Percentiles rank a stretch among this genome's conserved stretches.
phyloP scores from a whole-genome alignment of 2,888 invertebrate species.

The Ashinkailepas kermadecensis region DNA sequence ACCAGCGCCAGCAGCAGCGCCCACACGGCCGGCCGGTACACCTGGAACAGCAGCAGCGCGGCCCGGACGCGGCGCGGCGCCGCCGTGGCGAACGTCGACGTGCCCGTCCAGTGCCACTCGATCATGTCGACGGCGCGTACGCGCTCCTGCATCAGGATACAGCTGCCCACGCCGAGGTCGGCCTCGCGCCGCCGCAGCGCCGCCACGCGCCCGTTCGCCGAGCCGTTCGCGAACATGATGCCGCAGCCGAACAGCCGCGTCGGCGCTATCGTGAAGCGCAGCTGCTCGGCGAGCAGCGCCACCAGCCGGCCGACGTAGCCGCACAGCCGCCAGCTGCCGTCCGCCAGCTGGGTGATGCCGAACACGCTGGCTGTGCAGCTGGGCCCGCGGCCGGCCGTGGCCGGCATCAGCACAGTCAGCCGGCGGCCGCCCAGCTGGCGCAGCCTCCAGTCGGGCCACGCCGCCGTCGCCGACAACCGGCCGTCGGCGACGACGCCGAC shows the following conservation, averaged over 20 bases:
- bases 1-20: slow-evolving; percentile 6
- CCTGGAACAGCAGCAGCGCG: background rate
- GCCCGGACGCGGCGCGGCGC: background rate
- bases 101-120: slow-evolving; percentile 17
- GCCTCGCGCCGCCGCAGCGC: background rate
- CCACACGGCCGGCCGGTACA: background rate
- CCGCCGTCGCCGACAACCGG: background rate
- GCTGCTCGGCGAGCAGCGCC: background rate
- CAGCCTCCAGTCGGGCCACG: background rate
- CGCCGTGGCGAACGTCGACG: slow-evolving; percentile 6
- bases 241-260: background rate
- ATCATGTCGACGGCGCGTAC: background rate
- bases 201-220: background rate
- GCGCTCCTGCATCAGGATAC: background rate
- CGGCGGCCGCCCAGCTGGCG: background rate
- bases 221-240: background rate
- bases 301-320: background rate
- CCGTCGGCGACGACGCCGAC: background rate
- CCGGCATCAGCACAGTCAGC: background rate
- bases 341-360: background rate
- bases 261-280: background rate
- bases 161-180: slow-evolving; percentile 1
- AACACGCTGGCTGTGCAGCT: background rate
- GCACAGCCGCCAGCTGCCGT: background rate
- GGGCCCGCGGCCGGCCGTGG: background rate